These are phyloP conservation scores for Ibycter americanus DNA, from an alignment of 2,797 vertebrate genomes.

Conservation along the genomic window DNA sequence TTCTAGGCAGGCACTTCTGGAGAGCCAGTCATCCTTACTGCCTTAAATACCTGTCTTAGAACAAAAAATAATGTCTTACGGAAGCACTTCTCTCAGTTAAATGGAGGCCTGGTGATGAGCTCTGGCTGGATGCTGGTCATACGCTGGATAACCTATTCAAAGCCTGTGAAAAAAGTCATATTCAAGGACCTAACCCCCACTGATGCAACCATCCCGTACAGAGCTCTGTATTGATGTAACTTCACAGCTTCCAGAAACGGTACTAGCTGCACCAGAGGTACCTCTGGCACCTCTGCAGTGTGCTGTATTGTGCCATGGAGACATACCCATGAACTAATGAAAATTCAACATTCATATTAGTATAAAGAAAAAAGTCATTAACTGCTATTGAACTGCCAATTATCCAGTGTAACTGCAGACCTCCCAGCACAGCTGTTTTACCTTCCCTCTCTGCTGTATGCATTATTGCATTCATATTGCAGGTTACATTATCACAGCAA, in stretches of 20 bases:
- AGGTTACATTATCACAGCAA: slow-evolving; percentile 57
- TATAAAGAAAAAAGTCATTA: slow-evolving; percentile 50
- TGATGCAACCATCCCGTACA: not conserved
- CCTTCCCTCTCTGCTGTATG: slow-evolving; percentile 13
- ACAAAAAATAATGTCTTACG: not conserved
- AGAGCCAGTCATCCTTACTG: not conserved
- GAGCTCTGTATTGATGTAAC: not conserved
- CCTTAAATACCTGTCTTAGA: not conserved
- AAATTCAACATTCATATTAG: slow-evolving; percentile 43
- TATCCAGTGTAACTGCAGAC: not conserved
- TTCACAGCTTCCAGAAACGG: not conserved
- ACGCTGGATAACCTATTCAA: not conserved
- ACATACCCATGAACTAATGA: slow-evolving; percentile 41
- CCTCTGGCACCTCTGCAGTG: not conserved
- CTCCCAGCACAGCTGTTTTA: slow-evolving; percentile 33
- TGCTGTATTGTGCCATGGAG: not conserved
- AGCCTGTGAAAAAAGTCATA: not conserved
- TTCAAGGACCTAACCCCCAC: not conserved
- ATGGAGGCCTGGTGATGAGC: not conserved
- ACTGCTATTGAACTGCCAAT: slow-evolving; percentile 33
- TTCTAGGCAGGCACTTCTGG: not conserved
- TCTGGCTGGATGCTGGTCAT: not conserved
- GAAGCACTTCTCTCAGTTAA: not conserved
- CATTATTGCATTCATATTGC: slow-evolving; percentile 47
- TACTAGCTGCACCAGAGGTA: not conserved